phyloP scores from a whole-genome alignment of 2,113 vertebrate genomes.

The Piprites chloris region DNA sequence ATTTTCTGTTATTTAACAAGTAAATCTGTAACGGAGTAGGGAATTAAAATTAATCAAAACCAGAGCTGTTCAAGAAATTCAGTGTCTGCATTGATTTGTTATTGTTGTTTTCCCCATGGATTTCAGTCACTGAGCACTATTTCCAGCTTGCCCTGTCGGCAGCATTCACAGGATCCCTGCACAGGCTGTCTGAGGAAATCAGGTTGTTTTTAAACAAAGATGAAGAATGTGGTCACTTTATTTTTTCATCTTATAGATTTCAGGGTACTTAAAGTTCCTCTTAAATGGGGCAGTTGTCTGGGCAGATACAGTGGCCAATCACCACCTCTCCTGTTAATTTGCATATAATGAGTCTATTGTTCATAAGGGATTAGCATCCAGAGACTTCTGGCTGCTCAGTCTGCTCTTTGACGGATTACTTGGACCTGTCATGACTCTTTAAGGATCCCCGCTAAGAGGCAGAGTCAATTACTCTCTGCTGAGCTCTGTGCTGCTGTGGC shows the following conservation, averaged over 20 bases:
- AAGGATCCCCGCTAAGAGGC: slow-evolving; percentile 51
- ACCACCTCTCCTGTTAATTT: slow-evolving; percentile 46
- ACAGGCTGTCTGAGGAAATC: not conserved
- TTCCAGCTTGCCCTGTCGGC: not conserved
- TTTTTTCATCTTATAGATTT: not conserved
- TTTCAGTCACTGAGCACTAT: not conserved
- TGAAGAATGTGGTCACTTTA: not conserved
- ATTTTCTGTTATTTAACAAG: slow-evolving; percentile 34
- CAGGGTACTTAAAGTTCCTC: not conserved
- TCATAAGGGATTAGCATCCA: slow-evolving; percentile 35
- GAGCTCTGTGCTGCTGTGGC: slow-evolving; percentile 31
- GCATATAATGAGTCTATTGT: slow-evolving; percentile 47
- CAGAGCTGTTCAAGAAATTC: slow-evolving; percentile 13
- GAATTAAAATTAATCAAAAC: slow-evolving; percentile 32
- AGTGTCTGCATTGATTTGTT: not conserved
- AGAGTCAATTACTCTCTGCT: slow-evolving; percentile 56
- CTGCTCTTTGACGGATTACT: slow-evolving; percentile 46
- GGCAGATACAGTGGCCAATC: not conserved
- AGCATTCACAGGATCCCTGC: not conserved
- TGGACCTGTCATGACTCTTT: slow-evolving; percentile 56
- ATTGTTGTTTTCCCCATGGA: not conserved
- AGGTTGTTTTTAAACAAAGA: not conserved
- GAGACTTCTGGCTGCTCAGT: slow-evolving; percentile 27
- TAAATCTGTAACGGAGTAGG: not conserved
- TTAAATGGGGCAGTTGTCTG: not conserved